Conservation (phyloP, 2,888 invertebrate species). For the Graphium colonna region DNA sequence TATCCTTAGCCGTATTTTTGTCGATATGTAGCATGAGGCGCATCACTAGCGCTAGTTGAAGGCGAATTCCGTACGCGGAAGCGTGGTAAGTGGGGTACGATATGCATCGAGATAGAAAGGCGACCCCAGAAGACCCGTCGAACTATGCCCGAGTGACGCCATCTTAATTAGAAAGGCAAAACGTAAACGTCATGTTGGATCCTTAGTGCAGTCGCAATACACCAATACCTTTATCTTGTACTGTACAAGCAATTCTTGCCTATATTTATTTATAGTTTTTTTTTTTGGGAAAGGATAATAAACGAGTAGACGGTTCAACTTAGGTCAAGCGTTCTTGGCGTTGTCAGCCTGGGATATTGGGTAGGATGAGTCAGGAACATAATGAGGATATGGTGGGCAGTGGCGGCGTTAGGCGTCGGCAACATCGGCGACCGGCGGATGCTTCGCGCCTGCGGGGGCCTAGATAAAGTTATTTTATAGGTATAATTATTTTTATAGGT, state of each 20-base stretch:
- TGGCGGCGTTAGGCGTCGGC: too few species aligned
- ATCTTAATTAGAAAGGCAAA: constrained; percentile 20
- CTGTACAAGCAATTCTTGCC: background rate
- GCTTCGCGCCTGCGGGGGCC: too few species aligned
- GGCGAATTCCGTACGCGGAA: too few species aligned
- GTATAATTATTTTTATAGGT: too few species aligned
- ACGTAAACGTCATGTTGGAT: background rate
- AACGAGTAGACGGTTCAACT: too few species aligned
- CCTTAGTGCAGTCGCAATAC: background rate
- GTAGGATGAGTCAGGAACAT: too few species aligned
- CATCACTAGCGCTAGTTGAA: too few species aligned
- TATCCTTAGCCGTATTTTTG: too few species aligned
- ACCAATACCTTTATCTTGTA: background rate
- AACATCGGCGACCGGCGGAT: background rate
- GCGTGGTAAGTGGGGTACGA: constrained; percentile 5
- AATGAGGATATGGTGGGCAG: background rate
- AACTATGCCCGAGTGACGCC: constrained; percentile 13
- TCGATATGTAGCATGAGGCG: too few species aligned
- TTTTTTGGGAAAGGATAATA: too few species aligned
- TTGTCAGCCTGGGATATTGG: too few species aligned
- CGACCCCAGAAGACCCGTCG: background rate
- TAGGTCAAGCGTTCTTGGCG: background rate
- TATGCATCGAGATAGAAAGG: constrained; percentile 9
- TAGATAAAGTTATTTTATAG: too few species aligned
- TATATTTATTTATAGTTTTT: background rate